These are phyloP conservation scores for Hyperoplus lanceolatus DNA, from an alignment of 2,797 vertebrate genomes.

Conservation along the genomic window DNA sequence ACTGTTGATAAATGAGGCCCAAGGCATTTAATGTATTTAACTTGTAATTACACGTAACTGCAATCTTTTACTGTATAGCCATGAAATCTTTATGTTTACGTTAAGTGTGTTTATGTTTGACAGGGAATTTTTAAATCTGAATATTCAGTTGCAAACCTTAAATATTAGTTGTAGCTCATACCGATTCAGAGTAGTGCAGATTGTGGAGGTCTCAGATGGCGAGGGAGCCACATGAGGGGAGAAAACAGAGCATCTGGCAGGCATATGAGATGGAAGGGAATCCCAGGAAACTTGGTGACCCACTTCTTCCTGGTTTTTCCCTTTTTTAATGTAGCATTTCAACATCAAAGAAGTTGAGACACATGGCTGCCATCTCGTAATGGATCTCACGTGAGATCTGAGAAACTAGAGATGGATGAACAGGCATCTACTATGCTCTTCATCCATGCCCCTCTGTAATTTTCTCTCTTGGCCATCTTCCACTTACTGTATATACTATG, in stretches of 20 bases:
- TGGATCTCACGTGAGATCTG: conserved; percentile 81
- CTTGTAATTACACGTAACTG: neutral
- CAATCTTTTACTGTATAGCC: neutral
- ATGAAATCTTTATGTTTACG: too few relatives aligned
- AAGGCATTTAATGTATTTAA: too few relatives aligned
- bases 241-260: conserved; percentile 77
- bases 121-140: neutral
- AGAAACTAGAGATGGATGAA: conserved; percentile 50
- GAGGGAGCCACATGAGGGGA: conserved; percentile 56
- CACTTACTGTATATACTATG: conserved; percentile 30
- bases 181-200: conserved; percentile 33
- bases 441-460: conserved; percentile 65
- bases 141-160: conserved; percentile 8
- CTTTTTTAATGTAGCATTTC: conserved; percentile 74
- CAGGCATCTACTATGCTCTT: conserved; percentile 48
- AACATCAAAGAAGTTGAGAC: conserved; percentile 78
- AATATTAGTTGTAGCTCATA: conserved; percentile 32
- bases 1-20: too few relatives aligned
- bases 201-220: conserved; percentile 56
- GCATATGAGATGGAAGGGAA: conserved; percentile 82
- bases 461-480: conserved; percentile 60
- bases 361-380: conserved; percentile 80
- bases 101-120: too few relatives aligned
- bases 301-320: conserved; percentile 75
- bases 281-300: conserved; percentile 81